Percentiles rank a stretch among this genome's conserved stretches.
Evolutionary conservation across 2,113 vertebrate species (phyloP).

Genomic region (Ammodramus savannarum): DNA sequence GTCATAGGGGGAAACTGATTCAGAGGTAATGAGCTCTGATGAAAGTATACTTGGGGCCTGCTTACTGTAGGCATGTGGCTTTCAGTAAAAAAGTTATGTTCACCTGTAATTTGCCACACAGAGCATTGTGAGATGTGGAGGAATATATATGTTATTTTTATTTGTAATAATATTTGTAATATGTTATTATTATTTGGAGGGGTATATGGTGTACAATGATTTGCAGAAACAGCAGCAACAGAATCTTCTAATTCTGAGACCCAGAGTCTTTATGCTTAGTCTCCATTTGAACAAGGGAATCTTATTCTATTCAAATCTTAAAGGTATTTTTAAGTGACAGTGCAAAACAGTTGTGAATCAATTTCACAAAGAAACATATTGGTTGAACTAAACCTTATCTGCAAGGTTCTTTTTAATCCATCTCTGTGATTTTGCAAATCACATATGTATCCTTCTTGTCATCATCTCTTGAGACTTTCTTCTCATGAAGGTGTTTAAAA

Average conservation of each 20-base stretch:
- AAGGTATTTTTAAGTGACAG: not conserved
- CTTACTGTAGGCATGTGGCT: not conserved
- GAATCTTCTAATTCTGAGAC: not conserved
- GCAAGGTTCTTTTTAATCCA: not conserved
- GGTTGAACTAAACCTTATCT: not conserved
- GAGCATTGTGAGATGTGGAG: not conserved
- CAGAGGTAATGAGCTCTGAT: not conserved
- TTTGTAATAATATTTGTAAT: not conserved
- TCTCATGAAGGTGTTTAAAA: not conserved
- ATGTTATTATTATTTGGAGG: not conserved
- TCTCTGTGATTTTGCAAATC: not conserved
- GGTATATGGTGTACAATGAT: not conserved
- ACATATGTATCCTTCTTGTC: not conserved
- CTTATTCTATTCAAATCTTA: not conserved
- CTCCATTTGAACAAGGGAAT: not conserved
- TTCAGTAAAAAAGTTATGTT: not conserved
- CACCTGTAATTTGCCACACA: not conserved
- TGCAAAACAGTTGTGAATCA: not conserved
- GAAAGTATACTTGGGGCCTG: not conserved
- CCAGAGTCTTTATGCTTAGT: not conserved
- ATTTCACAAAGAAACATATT: not conserved
- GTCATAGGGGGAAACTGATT: not conserved
- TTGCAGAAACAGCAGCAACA: not conserved
- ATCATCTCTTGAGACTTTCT: not conserved
- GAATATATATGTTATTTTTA: not conserved